phyloP scores from a whole-genome alignment of 2,113 vertebrate genomes.

The Hippotragus niger region DNA sequence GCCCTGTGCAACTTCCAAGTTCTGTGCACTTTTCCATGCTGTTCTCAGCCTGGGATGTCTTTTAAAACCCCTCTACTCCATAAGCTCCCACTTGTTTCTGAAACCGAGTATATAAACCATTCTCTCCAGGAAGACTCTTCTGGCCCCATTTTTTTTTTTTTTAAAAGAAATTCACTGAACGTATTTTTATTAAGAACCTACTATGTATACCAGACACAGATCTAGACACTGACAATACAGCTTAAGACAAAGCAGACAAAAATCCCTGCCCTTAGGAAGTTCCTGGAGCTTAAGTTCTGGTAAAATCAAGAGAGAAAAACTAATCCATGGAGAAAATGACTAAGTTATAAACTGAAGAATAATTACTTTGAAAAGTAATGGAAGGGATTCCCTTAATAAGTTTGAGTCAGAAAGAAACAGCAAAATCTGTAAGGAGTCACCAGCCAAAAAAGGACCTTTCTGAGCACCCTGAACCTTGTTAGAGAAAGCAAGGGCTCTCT shows the following conservation, averaged over 20 bases:
- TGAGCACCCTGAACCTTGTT: background rate
- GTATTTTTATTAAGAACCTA: constrained; percentile 55
- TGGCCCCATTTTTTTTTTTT: background rate
- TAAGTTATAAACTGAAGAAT: background rate
- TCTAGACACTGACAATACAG: background rate
- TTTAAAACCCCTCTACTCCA: background rate
- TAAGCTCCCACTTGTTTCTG: background rate
- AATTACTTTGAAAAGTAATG: background rate
- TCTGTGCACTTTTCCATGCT: background rate
- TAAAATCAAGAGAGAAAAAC: background rate
- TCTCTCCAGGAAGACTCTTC: background rate
- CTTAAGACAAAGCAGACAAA: constrained; percentile 8
- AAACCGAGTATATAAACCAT: background rate
- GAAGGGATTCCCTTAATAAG: background rate
- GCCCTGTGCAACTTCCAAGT: background rate
- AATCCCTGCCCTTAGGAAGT: background rate
- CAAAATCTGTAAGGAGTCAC: background rate
- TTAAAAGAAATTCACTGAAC: background rate
- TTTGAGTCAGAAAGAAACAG: background rate
- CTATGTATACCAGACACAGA: background rate
- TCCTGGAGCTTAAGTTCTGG: background rate
- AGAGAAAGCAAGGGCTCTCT: background rate
- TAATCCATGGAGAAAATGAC: background rate
- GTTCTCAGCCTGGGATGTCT: background rate
- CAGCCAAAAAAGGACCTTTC: background rate